Conservation (phyloP, 1,140 invertebrate species). For the Piezodorus guildinii region DNA sequence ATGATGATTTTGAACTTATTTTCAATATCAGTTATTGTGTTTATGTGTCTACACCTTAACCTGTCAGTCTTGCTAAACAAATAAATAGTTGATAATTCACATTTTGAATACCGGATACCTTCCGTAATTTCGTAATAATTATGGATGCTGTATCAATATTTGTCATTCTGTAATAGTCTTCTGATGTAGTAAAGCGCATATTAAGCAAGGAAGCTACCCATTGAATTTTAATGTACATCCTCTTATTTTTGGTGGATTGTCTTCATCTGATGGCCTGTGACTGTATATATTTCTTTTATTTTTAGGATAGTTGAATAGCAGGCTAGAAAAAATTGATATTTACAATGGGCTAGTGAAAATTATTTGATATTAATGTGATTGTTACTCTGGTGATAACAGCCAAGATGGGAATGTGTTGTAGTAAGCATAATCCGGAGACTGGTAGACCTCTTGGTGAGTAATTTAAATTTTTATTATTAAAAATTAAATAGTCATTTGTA, state of each 20-base stretch:
- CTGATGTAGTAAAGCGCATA: too few species aligned
- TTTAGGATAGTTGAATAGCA: background rate
- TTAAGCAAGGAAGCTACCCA: background rate
- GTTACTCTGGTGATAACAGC: background rate
- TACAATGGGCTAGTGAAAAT: constrained; percentile 5
- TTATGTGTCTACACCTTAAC: background rate
- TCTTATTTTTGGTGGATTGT: background rate
- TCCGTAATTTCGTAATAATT: background rate
- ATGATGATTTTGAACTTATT: background rate
- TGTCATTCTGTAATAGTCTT: background rate
- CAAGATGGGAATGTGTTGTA: constrained; percentile 32
- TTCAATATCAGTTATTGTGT: too few species aligned
- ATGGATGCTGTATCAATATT: background rate
- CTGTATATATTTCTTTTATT: background rate
- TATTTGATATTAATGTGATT: background rate
- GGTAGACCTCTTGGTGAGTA: constrained; percentile 28
- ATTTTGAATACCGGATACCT: background rate
- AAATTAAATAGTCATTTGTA: background rate
- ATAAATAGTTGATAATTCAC: background rate
- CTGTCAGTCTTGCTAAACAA: background rate
- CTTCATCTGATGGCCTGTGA: background rate
- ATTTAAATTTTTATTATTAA: background rate
- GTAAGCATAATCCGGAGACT: constrained; percentile 28
- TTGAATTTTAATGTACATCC: background rate
- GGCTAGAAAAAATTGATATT: background rate